Base-by-base conservation (phyloP, 2,113 vertebrate species). In the Nanorana parkeri region DNA sequence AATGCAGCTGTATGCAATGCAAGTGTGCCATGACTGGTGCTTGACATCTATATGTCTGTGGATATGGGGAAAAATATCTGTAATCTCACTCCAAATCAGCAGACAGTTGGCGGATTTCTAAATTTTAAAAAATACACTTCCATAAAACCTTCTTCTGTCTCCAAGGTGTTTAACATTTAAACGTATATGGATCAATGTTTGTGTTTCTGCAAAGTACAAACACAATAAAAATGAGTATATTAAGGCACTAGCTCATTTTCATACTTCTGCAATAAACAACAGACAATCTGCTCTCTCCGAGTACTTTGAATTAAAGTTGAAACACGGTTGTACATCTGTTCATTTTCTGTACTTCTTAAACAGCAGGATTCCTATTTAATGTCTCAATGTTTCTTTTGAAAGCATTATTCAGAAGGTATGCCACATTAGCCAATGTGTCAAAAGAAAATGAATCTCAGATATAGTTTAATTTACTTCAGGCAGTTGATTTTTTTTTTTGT, bases 381-480 rank as follows among this genome's bases (percentile, higher is more conserved):
- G 52, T 76, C 41, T 47, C 75, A 82, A 76, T 75, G 80, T 76
- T 82, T 76, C 80, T 76, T 82, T 68, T 81, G 69, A 81, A 81
- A 81, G 60, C 69, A 68, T 82, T 76, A 76, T 82, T 82, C 52
- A 76, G 52, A 82, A 60, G 72, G 52, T 75, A 82, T 82, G 80
- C 71, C 72, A 82, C 23, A 82, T 76, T 76, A 72, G 65, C 63
- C 64, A 60, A 76, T 51, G 72, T 76, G 72, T 82, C 80, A 76
- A 58, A 82, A 58, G 51, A 81, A 66, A 82, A 68, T 51, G 51
- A 67, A 68, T 82, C 51, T 67, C n/a, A 52, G 41, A 75, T 52
- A 76, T 76, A 68, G 64, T 76, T 82, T 82, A 76, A 61, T 82
- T 76, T 61, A 55, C 63, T 82, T 82, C 71, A 82, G 24, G 80